phyloP scores from a whole-genome alignment of 2,113 vertebrate species.

The Ceuthmochares aereus region DNA sequence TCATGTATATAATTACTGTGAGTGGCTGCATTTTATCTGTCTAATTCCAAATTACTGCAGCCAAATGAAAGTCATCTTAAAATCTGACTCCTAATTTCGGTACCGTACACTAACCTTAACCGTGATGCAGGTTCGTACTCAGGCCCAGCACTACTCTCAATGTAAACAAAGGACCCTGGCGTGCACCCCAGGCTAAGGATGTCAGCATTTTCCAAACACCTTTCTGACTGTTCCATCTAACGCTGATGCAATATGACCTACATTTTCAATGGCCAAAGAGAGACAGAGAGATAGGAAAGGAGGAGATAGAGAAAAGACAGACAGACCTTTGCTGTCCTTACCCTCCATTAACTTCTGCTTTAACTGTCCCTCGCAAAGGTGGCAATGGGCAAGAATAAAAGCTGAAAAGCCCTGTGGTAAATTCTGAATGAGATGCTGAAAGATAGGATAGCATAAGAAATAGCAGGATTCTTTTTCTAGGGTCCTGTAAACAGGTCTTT shows the following conservation, averaged over 20 bases:
- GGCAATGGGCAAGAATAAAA: conserved; percentile 53
- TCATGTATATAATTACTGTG: conserved; percentile 60
- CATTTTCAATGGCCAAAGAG: conserved; percentile 80
- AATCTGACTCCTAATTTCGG: conserved; percentile 62
- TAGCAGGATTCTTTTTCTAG: conserved; percentile 1
- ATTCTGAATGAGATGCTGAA: conserved; percentile 28
- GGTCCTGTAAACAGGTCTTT: conserved; percentile 39
- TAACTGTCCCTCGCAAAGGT: conserved; percentile 60
- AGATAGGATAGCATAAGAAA: conserved; percentile 1
- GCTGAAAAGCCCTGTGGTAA: conserved; percentile 42
- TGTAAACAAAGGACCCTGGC: conserved; percentile 74
- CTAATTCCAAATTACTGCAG: conserved; percentile 64
- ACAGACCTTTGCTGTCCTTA: conserved; percentile 74
- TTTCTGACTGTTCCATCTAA: conserved; percentile 77
- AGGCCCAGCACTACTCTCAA: conserved; percentile 55
- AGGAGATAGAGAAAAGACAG: conserved; percentile 67
- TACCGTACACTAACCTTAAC: conserved; percentile 69
- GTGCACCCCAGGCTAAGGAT: conserved; percentile 75
- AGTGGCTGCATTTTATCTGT: conserved; percentile 59
- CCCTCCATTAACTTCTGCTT: conserved; percentile 74
- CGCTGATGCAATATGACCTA: conserved; percentile 84
- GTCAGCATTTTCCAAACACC: conserved; percentile 79
- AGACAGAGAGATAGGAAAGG: conserved; percentile 68
- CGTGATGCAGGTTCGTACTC: conserved; percentile 52
- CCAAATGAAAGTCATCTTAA: conserved; percentile 58